Base-by-base conservation (phyloP, 2,888 invertebrate genomes). In the Nomada ruficornis region DNA sequence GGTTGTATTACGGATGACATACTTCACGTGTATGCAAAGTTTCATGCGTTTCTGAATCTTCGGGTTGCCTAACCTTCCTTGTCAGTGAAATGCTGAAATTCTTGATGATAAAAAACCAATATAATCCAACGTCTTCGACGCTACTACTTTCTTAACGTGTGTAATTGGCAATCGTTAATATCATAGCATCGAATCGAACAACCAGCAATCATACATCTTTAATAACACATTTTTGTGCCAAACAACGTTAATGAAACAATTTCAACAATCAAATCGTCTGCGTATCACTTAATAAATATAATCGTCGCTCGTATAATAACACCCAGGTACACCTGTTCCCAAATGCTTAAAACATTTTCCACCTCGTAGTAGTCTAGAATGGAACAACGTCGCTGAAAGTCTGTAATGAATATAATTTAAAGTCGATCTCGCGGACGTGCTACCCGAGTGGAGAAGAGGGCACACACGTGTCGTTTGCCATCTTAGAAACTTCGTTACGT, bases 401-500 rank as follows among this genome's bases (percentile, higher is more conserved):
- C 44, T 72, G 65, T 80, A 80, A 82, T 75, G 75, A 82, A 70
- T 65, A 73, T 82, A 82, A 80, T 80, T 82, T 82, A 80, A 82
- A 80, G 76, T 80, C 76, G 80, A 80, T 82, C 71, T 54, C 60
- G 69, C 63, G 79, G 67, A 55, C 59, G 50, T 57, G 52, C 54
- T 44, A 26, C 71, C 42, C 29, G 29, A 44, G 11, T 4, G 23
- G 60, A 23, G 29, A 44, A 9, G 42, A 7, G 69, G 29, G 59
- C 67, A 70, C 57, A 62, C 57, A 55, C 70, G 55, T 60, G 57
- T 74, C 80, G 79, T 79, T 82, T 68, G 67, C 60, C 59, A 44
- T 82, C 76, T 82, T 80, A 47, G 75, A 75, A 82, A 80, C 81
- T 80, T 82, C 68, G 82, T 80, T 80, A 76, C 81, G 75, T 80